A percentile compares a stretch with the other conserved stretches of the same genome.
Evolutionary conservation across 2,113 vertebrate species (phyloP).

Genomic region (Narcine bancroftii): DNA sequence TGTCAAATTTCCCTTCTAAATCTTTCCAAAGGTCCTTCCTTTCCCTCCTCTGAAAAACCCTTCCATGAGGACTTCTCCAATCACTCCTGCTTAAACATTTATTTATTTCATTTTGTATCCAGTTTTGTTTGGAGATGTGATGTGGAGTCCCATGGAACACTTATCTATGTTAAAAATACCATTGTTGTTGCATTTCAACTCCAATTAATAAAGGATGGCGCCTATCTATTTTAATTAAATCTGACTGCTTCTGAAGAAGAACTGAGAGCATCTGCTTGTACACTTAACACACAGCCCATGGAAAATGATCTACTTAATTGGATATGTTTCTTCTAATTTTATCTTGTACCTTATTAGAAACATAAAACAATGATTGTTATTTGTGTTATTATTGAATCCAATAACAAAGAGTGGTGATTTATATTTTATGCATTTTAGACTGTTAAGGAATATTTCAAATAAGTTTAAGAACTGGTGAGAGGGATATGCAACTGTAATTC

Average conservation of each 20-base stretch:
- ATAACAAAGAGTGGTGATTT: not conserved
- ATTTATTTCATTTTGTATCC: not conserved
- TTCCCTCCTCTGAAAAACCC: not conserved
- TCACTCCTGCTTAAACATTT: not conserved
- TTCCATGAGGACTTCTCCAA: not conserved
- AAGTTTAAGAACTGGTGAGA: not conserved
- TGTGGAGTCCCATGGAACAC: not conserved
- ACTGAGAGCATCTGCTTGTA: not conserved
- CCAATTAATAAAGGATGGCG: not conserved
- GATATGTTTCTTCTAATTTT: not conserved
- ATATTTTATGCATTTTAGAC: not conserved
- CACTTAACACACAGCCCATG: not conserved
- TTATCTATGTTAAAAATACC: not conserved
- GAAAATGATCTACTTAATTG: not conserved
- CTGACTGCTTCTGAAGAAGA: no score
- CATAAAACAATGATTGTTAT: not conserved
- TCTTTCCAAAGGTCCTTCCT: not conserved
- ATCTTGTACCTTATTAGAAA: not conserved
- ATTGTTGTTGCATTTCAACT: not conserved
- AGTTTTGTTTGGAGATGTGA: not conserved
- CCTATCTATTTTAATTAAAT: not conserved
- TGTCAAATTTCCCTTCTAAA: not conserved
- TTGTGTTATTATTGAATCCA: not conserved
- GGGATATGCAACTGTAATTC: not conserved
- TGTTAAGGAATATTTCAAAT: constrained; percentile 7